Conservation (phyloP, 2,113 vertebrate species). For the Brachirus orientalis region DNA sequence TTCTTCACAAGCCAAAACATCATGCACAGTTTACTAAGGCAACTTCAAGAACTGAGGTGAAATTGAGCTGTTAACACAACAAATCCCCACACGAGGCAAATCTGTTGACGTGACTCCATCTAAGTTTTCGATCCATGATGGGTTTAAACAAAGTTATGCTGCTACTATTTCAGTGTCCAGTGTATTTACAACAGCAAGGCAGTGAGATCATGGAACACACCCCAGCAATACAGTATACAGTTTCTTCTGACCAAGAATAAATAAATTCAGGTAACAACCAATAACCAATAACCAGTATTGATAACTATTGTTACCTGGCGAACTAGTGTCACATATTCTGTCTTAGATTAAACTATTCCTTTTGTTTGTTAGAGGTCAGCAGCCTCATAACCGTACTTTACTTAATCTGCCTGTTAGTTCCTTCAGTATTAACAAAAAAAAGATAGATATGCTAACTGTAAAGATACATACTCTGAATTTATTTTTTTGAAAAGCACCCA, state of each 20-base stretch:
- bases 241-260: background rate
- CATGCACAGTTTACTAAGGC: conserved; percentile 76
- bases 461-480: too few species aligned
- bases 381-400: background rate
- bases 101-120: background rate
- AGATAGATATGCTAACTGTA: too few species aligned
- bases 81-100: conserved; percentile 29
- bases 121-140: too few species aligned
- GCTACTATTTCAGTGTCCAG: conserved; percentile 23
- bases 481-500: too few species aligned
- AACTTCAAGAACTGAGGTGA: conserved; percentile 60
- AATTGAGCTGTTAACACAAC: conserved; percentile 48
- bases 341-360: background rate
- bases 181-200: conserved; percentile 11
- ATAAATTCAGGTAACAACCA: background rate
- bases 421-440: too few species aligned
- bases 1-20: conserved; percentile 61
- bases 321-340: background rate
- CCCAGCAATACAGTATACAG: conserved; percentile 6
- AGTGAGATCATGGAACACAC: background rate
- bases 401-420: too few species aligned
- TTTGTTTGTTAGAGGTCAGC: background rate
- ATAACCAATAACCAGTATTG: background rate
- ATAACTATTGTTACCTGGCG: background rate
- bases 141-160: conserved; percentile 13